A percentile compares a stretch with the other conserved stretches of the same genome.
phyloP scores from a whole-genome alignment of 2,888 invertebrate species.

The Pedicia rivosa region DNA sequence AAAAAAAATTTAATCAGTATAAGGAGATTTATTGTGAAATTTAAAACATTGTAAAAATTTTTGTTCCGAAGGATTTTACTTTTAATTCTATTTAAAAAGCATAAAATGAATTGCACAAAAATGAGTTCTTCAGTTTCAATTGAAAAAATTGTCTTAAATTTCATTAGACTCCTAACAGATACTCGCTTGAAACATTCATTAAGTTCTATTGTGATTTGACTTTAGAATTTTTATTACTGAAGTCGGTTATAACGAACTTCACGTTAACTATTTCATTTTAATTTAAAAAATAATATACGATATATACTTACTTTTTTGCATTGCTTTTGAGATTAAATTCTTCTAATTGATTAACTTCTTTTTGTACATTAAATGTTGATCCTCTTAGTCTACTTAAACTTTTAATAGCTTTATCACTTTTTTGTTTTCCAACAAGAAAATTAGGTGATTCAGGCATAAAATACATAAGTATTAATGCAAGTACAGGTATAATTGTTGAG shows the following conservation, averaged over 20 bases:
- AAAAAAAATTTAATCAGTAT: conserved; percentile 5
- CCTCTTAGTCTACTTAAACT: conserved; percentile 42
- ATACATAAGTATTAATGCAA: conserved; percentile 42
- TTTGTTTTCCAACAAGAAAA: conserved; percentile 44
- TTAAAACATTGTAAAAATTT: too few species aligned
- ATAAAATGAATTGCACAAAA: too few species aligned
- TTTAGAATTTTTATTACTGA: too few species aligned
- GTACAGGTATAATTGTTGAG: conserved; percentile 41
- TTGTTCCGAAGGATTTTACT: too few species aligned
- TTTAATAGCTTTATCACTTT: conserved; percentile 39
- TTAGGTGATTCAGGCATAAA: conserved; percentile 57
- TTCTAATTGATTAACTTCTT: conserved; percentile 42
- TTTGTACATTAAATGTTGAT: conserved; percentile 42
- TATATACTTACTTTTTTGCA: conserved; percentile 21
- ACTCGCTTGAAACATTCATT: too few species aligned
- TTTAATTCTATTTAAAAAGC: too few species aligned
- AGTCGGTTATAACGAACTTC: too few species aligned
- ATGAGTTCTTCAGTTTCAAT: too few species aligned
- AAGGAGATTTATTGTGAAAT: too few species aligned
- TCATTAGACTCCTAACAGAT: too few species aligned
- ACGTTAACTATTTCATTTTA: not conserved
- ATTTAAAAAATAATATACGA: not conserved
- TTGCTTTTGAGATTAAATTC: conserved; percentile 46
- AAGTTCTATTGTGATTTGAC: too few species aligned
- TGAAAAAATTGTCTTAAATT: too few species aligned